Percentiles rank a stretch among this genome's conserved stretches.
These are phyloP conservation scores for Scomber scombrus DNA, from an alignment of 2,113 vertebrate species.

Conservation along the genomic window DNA sequence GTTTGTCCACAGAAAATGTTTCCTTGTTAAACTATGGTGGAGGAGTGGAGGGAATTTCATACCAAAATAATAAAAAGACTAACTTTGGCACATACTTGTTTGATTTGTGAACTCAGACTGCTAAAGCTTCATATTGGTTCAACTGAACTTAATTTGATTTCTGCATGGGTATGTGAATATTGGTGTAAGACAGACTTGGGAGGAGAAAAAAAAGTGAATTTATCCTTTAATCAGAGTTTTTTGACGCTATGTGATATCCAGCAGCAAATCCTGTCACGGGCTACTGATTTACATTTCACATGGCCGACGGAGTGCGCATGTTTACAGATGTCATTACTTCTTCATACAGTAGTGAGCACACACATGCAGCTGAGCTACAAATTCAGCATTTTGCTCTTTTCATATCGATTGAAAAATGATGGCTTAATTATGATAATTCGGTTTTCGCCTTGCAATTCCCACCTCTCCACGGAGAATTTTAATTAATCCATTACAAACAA, in stretches of 20 bases:
- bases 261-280: background rate
- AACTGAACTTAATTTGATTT: no score
- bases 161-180: background rate
- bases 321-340: conserved; percentile 24
- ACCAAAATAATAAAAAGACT: no score
- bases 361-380: conserved; percentile 25
- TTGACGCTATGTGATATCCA: background rate
- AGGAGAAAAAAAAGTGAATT: no score
- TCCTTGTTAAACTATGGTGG: no score
- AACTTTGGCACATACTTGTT: no score
- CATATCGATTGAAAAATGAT: conserved; percentile 69
- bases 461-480: conserved; percentile 47
- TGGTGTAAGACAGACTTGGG: background rate
- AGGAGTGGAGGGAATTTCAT: no score
- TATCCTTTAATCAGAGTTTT: background rate
- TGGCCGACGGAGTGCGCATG: conserved; percentile 1
- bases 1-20: no score
- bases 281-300: conserved; percentile 5
- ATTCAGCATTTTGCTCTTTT: conserved; percentile 46
- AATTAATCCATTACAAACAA: conserved; percentile 77
- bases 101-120: no score
- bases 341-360: background rate
- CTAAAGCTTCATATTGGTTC: no score
- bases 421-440: conserved; percentile 73
- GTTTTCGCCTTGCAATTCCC: conserved; percentile 51